Evolutionary conservation across 2,797 vertebrate genomes (phyloP).

Genomic region (Syndactyla subalaris): DNA sequence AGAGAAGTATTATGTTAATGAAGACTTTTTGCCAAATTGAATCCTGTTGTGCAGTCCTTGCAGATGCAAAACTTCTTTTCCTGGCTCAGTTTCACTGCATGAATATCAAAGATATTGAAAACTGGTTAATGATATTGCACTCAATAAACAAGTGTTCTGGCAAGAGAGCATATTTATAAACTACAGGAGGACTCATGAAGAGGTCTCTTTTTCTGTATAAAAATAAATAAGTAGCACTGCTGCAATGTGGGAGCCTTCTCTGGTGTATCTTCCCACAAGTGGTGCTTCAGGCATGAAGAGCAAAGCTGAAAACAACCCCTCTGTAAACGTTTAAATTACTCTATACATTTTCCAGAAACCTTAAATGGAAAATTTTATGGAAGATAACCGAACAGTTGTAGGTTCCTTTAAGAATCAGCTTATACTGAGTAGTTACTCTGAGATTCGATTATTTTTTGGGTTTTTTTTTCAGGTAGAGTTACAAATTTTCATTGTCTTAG

Average conservation of each 20-base stretch:
- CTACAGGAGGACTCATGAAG: not conserved
- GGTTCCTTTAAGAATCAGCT: not conserved
- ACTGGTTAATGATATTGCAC: not conserved
- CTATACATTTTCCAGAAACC: not conserved
- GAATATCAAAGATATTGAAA: not conserved
- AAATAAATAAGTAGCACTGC: not conserved
- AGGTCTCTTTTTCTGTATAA: not conserved
- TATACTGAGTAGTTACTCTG: not conserved
- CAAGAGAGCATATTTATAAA: not conserved
- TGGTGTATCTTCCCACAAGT: not conserved
- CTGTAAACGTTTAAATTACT: not conserved
- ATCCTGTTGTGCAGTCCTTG: not conserved
- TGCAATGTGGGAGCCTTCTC: not conserved
- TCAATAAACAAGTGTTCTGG: not conserved
- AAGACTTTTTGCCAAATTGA: not conserved
- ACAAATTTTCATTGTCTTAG: not conserved
- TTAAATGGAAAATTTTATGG: not conserved
- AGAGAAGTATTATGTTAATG: not conserved
- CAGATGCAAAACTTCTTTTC: not conserved
- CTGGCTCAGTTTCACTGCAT: not conserved
- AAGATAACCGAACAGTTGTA: not conserved
- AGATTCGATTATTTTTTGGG: fast-evolving
- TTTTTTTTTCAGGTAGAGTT: not conserved
- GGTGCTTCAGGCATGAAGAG: not conserved
- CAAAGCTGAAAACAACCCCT: not conserved